Base-by-base conservation (phyloP, 1,140 invertebrate species). In the Brachionus asplanchnoidis region DNA sequence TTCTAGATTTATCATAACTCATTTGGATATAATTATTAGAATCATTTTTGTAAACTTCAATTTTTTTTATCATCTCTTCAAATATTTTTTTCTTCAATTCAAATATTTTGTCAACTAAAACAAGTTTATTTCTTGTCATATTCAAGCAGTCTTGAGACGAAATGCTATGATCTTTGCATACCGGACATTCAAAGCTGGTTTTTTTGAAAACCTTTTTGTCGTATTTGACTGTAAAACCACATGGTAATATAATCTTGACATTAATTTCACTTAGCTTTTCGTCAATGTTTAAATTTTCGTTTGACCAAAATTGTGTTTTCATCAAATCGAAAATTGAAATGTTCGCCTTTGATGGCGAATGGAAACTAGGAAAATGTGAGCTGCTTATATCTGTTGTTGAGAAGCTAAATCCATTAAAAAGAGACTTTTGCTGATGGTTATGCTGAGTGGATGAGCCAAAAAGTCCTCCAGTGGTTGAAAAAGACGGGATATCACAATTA, bases 361-460 rank as follows among this genome's bases (percentile, higher is more conserved):
- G 32, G 32, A n/a, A n/a, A 28, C 26, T 3, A 28, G 26, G 26
- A 28, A 28, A 28, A 28, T 28, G 14, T 83, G 79, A 4, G 0
- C 53, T 42, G 5, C 17, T 17, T 17, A 1, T 17, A 42, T 14
- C 26, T 0, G 77, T 3, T 50, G 78, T 26, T 1, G 42, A 14
- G 6, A n/a, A 20, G n/a, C 78, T 28, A n/a, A 65, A 82, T 17
- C 78, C 78, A 11, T 50, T 50, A 56, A 80, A 80, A n/a, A 80
- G 2, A 17, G 42, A 17, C 12, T 68, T 68, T 68, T 68, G 65
- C 32, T 68, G 65, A 0, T 56, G 50, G 17, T 32, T 75, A 14
- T 44, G 42, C 8, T 12, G 40, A 32, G 36, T 40, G 9, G 73
- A 32, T 78, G 73, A 78, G 42, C 73, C 73, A 44, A 78, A 78